A percentile compares a stretch with the other conserved stretches of the same genome.
Evolutionary conservation across 2,113 vertebrate genomes (phyloP).

Genomic region (Acanthisitta chloris): DNA sequence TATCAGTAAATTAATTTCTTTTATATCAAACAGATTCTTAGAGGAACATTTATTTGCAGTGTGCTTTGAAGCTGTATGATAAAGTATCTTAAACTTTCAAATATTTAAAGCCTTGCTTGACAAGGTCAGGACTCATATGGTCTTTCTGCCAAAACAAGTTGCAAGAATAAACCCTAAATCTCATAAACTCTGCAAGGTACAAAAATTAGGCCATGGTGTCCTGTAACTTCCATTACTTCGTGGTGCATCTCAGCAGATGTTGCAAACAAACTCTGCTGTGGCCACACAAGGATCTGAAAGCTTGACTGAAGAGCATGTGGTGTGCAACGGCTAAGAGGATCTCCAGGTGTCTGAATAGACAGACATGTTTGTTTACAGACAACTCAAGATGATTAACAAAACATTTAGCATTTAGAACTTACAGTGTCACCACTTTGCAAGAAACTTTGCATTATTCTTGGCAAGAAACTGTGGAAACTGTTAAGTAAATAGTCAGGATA

Average conservation of each 20-base stretch:
- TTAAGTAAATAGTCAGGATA: constrained; percentile 53
- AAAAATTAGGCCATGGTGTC: not conserved
- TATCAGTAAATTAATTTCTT: not conserved
- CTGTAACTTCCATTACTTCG: not conserved
- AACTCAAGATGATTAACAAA: constrained; percentile 33
- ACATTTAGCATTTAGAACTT: constrained; percentile 16
- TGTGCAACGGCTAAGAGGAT: not conserved
- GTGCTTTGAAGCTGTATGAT: not conserved
- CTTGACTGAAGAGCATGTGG: not conserved
- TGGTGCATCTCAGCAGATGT: not conserved
- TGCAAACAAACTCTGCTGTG: not conserved
- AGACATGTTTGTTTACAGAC: constrained; percentile 32
- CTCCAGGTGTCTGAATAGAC: not conserved
- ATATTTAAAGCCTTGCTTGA: not conserved
- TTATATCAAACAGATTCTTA: not conserved
- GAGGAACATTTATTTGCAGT: not conserved
- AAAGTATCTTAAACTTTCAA: not conserved
- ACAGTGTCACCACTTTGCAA: not conserved
- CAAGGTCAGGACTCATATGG: not conserved
- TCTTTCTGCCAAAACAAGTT: not conserved
- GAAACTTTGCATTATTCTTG: constrained; percentile 59
- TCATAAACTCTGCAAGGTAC: not conserved
- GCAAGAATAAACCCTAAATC: not conserved
- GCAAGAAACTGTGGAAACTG: constrained; percentile 40
- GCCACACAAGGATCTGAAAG: not conserved